Base-by-base conservation (phyloP, 2,113 vertebrate genomes). In the Sphaerodactylus townsendi region DNA sequence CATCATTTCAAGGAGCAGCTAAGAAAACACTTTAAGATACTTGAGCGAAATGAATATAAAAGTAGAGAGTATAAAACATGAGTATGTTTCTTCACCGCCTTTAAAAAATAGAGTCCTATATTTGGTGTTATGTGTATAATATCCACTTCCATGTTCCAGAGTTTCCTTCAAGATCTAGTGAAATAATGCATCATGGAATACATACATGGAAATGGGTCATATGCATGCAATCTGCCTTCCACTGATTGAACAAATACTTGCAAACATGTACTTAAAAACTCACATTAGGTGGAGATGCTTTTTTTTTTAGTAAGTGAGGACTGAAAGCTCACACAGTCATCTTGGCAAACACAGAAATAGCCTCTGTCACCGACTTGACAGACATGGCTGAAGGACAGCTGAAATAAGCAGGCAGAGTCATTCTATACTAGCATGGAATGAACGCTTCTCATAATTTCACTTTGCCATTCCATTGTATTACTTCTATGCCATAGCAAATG, bases 281-380 rank as follows among this genome's bases (percentile, higher is more conserved):
- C 39, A 65, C 66, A 84, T 87, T 81, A 89, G 65, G 59, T 75
- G 37, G 85, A 65, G 50, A 72, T 30, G 2, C 68, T 90, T 92
- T 93, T 91, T 90, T 92, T 93, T 91, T 91, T 90, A 93, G 92
- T 81, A 65, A 93, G 83, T 75, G 88, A 92, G 84, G 59, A 68
- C 81, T 92, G 28, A 59, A 87, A 65, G 79, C 59, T 71, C 88
- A 92, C 44, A 83, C 71, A 59, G 84, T 80, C 86, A 74, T 91
- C 86, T 90, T 78, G 86, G 85, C 85, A 89, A 94, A 93, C 87
- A 91, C 90, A 93, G 89, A 95, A 93, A 93, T 92, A 95, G 89
- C 93, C 90, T 68, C 91, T 71, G 85, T 92, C 90, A 93, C 92
- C 89, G 92, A 92, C 90, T 90, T 91, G 83, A 89, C 71, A 92